Percentiles rank a stretch among this genome's conserved stretches.
Evolutionary conservation across 2,888 invertebrate genomes (phyloP).

Genomic region (Aphelenchoides bicaudatus): DNA sequence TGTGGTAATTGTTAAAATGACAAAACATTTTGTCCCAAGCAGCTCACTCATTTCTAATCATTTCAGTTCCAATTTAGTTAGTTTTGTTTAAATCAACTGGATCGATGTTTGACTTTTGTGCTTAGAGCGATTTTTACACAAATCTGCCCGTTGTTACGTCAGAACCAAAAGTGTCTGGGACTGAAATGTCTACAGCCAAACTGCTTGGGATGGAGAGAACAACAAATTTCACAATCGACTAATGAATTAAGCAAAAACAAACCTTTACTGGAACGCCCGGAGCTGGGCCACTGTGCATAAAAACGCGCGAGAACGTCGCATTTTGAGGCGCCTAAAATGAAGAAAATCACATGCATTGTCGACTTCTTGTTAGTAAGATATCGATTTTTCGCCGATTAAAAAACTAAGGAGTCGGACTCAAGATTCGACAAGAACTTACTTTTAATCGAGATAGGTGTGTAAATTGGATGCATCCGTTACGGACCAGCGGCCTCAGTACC

Average conservation of each 20-base stretch:
- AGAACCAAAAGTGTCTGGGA: background rate
- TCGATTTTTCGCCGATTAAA: no score
- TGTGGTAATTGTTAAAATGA: slow-evolving; percentile 6
- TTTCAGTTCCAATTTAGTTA: no score
- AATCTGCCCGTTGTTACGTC: background rate
- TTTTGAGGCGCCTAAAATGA: slow-evolving; percentile 11
- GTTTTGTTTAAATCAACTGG: no score
- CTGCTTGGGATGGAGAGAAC: background rate
- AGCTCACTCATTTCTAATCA: no score
- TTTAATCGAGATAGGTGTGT: no score
- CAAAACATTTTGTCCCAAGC: slow-evolving; percentile 7
- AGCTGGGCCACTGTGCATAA: slow-evolving; percentile 18
- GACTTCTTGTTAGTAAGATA: no score
- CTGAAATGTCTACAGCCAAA: background rate
- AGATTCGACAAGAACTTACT: no score
- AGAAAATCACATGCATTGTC: background rate
- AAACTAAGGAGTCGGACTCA: no score
- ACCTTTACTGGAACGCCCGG: slow-evolving; percentile 22
- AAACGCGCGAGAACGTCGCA: background rate
- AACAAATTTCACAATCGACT: background rate
- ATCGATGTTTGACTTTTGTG: no score
- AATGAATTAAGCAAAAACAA: background rate
- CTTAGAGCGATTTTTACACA: no score
- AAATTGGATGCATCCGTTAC: no score
- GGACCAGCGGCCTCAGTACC: no score